Evolutionary conservation across 1,140 invertebrate species (phyloP).

Genomic region (Drosophila seguyi): DNA sequence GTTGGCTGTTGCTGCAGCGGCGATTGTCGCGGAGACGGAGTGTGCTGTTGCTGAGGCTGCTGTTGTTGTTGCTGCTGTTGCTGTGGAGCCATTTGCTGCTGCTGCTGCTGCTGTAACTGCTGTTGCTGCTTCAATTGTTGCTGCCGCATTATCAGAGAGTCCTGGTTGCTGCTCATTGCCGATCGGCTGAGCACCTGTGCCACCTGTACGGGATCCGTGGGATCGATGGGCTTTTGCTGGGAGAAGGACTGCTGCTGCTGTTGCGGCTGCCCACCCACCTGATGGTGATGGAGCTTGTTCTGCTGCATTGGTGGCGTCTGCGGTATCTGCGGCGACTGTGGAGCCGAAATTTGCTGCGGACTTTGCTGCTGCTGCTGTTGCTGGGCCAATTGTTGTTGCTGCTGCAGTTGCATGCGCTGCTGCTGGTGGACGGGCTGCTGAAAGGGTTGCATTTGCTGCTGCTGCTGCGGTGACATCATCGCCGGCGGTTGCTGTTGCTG

Average conservation of each 20-base stretch:
- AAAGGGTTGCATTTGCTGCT: conserved; percentile 65
- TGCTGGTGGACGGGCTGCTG: conserved; percentile 70
- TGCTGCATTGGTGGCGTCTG: conserved; percentile 69
- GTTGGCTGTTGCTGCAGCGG: conserved; percentile 58
- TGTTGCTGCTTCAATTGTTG: conserved; percentile 82
- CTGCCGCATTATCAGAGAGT: conserved; percentile 78
- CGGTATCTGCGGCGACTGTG: conserved; percentile 75
- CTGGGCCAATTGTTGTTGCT: conserved; percentile 67
- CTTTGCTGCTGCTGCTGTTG: conserved; percentile 68
- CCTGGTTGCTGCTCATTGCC: conserved; percentile 77
- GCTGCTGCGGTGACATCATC: conserved; percentile 72
- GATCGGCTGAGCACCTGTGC: conserved; percentile 80
- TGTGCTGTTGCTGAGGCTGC: conserved; percentile 53
- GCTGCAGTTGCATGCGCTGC: conserved; percentile 65
- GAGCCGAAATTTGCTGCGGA: conserved; percentile 72
- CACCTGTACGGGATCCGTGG: conserved; percentile 80
- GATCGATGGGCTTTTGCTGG: conserved; percentile 73
- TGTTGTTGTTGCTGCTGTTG: conserved; percentile 51
- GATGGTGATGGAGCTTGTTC: conserved; percentile 61
- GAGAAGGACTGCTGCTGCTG: conserved; percentile 63
- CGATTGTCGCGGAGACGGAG: conserved; percentile 37
- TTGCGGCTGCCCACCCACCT: conserved; percentile 33
- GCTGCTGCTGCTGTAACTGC: conserved; percentile 69
- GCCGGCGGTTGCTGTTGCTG: conserved; percentile 57
- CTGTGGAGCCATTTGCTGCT: conserved; percentile 58